Base-by-base conservation (phyloP, 2,888 invertebrate species). In the Xestoiulus laeticollis region DNA sequence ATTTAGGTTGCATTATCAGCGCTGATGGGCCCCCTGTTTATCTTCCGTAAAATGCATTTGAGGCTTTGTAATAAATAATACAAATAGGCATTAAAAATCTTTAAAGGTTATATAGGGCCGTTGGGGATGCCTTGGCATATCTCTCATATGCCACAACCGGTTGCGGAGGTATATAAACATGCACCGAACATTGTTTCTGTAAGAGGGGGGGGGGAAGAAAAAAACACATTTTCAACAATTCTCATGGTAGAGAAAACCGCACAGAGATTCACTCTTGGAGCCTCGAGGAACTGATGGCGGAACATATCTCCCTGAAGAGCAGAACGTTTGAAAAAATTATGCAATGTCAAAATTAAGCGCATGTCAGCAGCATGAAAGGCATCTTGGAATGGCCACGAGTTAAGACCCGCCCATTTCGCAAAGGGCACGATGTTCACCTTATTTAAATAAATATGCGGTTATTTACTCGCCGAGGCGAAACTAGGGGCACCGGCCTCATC, bases 371-470 rank as follows among this genome's bases (percentile, higher is more conserved):
- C 78, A 1, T 16, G 3, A 12, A 14, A 48, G 3, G 48, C 48
- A 16, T 2, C 48, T 8, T 8, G 8, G 38, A 38, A 48, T 48
- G 12, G 48, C 48, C 12, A 48, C 48, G 48, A 16, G 48, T 48
- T 12, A 19, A 16, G 48, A 48, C 48, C 48, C 48, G 3, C 12
- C 48, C 48, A 22, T 78, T 68, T 30, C 14, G 8, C 30, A 78
- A 78, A 78, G 78, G 78, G 30, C 78, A 78, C 78, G 14, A 22
- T 14, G 78, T 26, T 78, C 78, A 26, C 78, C 78, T 78, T 78
- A 78, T 78, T 78, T 78, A 78, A 78, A 78, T 78, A 78, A 78
- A 78, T 26, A 78, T 78, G 78, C 78, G 78, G 78, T 78, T 78
- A 78, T 78, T 78, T 78, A 16, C 78, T 78, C 78, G 26, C 78